Base-by-base conservation (phyloP, 2,888 invertebrate species). In the Torymus aiolomorphi region DNA sequence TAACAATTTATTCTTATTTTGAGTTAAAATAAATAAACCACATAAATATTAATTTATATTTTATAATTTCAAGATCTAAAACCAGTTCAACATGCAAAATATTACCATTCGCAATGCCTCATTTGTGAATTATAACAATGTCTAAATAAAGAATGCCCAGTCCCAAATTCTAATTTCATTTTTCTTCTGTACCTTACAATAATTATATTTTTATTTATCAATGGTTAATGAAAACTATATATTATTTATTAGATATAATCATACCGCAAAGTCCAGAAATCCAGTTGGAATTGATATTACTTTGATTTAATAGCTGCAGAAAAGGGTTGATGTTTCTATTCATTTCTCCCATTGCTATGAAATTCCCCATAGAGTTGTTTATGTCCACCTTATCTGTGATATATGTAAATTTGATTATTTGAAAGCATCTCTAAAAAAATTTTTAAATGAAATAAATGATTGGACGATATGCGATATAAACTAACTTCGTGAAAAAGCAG, bases 321-420 rank as follows among this genome's bases (percentile, higher is more conserved):
- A 91, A 90, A 52, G 91, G 91, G 86, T 90, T 90, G 81, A 91
- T 87, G 70, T 88, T 88, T 86, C 89, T 88, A 85, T 89, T 89
- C 88, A 91, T 89, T 72, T 89, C 90, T 80, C 88, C 83, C 87
- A 90, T 88, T 81, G 31, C 61, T 18, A 69, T 62, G n/a, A 90
- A 88, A 78, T 88, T 87, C 75, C 88, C 88, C 88, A 91, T 88
- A 82, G 89, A 85, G 83, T 86, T 69, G 16, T 76, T 89, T 88
- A 91, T 88, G 83, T 91, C 90, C 88, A 90, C 24, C 24, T 24
- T 87, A 82, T 86, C 90, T 90, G 80, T n/a, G 51, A 67, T 24
- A 59, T 16, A 66, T 18, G 83, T 63, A 85, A 86, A 67, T 85
- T 86, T 63, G 80, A 84, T 13, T 85, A 86, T 73, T 63, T 86